These are phyloP conservation scores for Nipponia nippon DNA, from an alignment of 2,113 vertebrate genomes.

Conservation along the genomic window DNA sequence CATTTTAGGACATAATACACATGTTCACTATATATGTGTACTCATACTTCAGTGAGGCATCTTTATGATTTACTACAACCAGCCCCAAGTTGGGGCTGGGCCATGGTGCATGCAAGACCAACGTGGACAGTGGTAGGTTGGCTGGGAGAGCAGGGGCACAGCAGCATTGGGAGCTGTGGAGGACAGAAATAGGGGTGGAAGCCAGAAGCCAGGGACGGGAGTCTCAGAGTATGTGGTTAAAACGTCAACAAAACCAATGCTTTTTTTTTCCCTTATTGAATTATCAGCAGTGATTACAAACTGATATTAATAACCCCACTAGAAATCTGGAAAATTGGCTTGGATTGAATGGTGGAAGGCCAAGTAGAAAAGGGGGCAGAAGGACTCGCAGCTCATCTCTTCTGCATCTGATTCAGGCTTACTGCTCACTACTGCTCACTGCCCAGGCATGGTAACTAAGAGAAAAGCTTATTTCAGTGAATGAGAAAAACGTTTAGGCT, in stretches of 20 bases:
- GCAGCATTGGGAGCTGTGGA: accelerated
- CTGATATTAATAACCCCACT: background rate
- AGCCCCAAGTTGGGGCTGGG: background rate
- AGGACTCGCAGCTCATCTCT: background rate
- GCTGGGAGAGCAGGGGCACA: background rate
- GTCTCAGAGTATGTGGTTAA: background rate
- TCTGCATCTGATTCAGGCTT: background rate
- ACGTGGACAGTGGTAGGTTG: accelerated
- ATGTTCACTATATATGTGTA: background rate
- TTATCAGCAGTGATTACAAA: background rate
- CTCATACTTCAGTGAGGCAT: background rate
- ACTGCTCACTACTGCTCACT: background rate
- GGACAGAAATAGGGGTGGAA: background rate
- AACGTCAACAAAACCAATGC: background rate
- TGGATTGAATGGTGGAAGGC: background rate
- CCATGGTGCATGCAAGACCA: background rate
- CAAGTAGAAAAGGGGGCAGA: background rate
- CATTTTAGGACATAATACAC: background rate
- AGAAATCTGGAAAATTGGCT: background rate
- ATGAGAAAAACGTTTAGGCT: background rate
- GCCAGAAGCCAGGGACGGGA: background rate
- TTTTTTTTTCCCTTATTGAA: background rate
- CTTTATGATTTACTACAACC: background rate
- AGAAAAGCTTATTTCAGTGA: background rate
- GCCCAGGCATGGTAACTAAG: background rate